Evolutionary conservation across 2,797 vertebrate genomes (phyloP), one percentile per base, ranked within the genome.

Genomic region (Heterohyrax brucei): DNA sequence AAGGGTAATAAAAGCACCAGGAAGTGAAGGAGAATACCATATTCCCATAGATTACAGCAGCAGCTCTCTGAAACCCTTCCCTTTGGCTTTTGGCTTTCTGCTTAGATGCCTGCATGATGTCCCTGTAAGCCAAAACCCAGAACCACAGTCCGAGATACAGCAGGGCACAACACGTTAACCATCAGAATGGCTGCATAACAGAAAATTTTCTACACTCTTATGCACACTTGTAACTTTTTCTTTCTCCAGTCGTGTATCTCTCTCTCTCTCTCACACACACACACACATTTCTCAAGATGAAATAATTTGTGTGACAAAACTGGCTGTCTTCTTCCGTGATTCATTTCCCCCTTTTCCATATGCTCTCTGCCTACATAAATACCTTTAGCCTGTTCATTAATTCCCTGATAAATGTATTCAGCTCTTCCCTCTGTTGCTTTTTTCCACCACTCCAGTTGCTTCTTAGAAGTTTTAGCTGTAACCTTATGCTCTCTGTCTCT

Each of bases 301-400:
- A 97, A 96, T 96, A 96, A 98, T 96, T 96, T 96, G 9, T 96
- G 91, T 86, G 91, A 81, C 96, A 97, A 98, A 95, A 97, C 96
- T 95, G 68, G 61, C 87, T 98, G 95, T 91, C 95, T 98, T 98
- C 96, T 98, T 94, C 87, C 75, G 39, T 66, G 70, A 97, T 95
- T 96, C 93, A 93, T 93, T 95, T 96, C 92, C 89, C 97, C 93
- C 90, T 96, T 97, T 97, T 98, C 98, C 98, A 98, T 98, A 98
- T 98, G 98, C 97, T 98, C 97, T 96, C 98, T 98, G 98, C 98
- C 98, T 98, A 98, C 98, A 96, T 98, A 98, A 98, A 98, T 98
- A 98, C 98, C 98, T 98, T 98, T 98, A 98, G 98, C 97, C 98
- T 98, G 97, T 98, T 98, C 98, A 98, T 98, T 98, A 98, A 97